phyloP scores from a whole-genome alignment of 2,113 vertebrate species.

The Lagopus muta region DNA sequence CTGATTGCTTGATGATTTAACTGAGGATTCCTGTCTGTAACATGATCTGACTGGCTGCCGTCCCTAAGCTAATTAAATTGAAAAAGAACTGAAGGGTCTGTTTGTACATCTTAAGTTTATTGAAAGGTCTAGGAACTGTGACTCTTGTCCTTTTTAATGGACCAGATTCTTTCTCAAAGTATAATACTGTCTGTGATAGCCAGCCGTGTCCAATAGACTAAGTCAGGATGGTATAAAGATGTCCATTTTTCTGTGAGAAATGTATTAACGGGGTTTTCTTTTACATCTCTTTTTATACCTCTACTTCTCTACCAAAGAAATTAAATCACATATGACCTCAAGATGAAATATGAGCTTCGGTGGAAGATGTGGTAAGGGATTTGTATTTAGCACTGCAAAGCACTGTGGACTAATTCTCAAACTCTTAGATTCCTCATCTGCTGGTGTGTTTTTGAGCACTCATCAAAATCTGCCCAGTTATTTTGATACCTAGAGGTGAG shows the following conservation, averaged over 20 bases:
- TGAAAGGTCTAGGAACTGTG: neutral
- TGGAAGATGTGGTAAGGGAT: neutral
- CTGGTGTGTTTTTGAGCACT: neutral
- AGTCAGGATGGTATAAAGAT: neutral
- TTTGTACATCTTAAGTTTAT: slow-evolving; percentile 11
- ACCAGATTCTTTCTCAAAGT: neutral
- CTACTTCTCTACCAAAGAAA: neutral
- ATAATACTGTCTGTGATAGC: neutral
- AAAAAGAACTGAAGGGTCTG: slow-evolving; percentile 17
- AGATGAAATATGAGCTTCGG: neutral
- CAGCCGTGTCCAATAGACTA: neutral
- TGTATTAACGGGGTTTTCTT: neutral
- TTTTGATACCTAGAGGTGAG: neutral
- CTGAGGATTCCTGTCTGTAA: neutral
- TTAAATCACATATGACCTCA: neutral
- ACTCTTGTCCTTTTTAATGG: slow-evolving; percentile 8
- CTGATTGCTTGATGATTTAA: neutral
- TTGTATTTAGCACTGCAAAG: neutral
- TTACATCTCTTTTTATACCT: neutral
- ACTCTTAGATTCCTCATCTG: neutral
- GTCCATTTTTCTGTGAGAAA: neutral
- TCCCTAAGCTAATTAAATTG: neutral
- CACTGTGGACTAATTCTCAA: neutral
- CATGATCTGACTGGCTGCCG: neutral
- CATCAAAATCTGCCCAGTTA: neutral